Evolutionary conservation across 2,888 invertebrate genomes (phyloP).

Genomic region (Plebejus melissa): DNA sequence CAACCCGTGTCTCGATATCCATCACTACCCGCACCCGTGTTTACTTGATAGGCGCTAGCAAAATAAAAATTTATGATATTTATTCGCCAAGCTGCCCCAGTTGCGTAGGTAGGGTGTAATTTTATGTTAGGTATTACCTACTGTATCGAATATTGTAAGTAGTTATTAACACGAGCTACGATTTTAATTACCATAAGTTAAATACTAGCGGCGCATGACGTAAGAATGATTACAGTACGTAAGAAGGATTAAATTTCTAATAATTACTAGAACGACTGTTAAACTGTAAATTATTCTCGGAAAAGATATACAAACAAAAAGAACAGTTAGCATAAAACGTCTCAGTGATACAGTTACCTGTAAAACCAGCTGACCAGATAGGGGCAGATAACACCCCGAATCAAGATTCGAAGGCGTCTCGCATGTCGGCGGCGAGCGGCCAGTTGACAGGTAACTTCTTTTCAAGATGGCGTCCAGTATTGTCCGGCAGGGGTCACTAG

Average conservation of each 20-base stretch:
- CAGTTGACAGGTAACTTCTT: conserved; percentile 49
- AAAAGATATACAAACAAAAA: background rate
- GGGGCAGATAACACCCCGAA: conserved; percentile 66
- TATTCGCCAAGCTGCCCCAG: background rate
- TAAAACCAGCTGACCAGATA: conserved; percentile 61
- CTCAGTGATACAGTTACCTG: conserved; percentile 48
- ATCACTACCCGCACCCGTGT: background rate
- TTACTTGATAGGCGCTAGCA: background rate
- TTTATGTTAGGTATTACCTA: background rate
- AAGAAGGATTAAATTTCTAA: background rate
- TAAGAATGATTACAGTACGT: background rate
- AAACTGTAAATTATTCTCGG: background rate
- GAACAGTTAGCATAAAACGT: background rate
- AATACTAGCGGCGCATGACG: background rate
- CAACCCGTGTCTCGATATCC: background rate
- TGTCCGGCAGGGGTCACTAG: conserved; percentile 66
- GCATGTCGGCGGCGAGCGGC: conserved; percentile 66
- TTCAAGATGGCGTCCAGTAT: conserved; percentile 3
- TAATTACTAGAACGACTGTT: background rate
- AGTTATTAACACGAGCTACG: background rate
- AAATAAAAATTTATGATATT: background rate
- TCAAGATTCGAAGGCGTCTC: conserved; percentile 65
- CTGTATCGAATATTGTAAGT: background rate
- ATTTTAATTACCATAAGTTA: conserved; percentile 10
- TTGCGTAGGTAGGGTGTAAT: background rate